phyloP scores from a whole-genome alignment of 2,797 vertebrate species.

The Uromys caudimaculatus region DNA sequence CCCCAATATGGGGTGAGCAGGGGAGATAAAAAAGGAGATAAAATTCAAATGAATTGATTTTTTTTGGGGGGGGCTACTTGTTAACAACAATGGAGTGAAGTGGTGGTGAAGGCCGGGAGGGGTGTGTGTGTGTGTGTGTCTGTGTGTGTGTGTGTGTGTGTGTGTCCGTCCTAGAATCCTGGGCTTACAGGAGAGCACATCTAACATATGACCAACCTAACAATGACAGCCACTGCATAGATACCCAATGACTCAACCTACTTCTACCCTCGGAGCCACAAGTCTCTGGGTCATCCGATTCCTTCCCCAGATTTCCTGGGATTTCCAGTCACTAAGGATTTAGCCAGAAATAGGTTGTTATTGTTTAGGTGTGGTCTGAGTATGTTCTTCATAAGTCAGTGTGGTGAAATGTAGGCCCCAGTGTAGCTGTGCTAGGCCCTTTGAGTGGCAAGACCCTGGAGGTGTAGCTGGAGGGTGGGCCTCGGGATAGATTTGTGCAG shows the following conservation, averaged over 20 bases:
- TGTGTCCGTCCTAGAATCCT: not conserved
- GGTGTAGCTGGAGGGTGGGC: not conserved
- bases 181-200: rapidly evolving
- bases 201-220: not conserved
- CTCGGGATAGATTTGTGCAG: not conserved
- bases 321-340: not conserved
- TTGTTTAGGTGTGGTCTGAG: not conserved
- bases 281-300: not conserved
- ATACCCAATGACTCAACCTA: not conserved
- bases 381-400: not conserved
- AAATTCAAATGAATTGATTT: slow-evolving; percentile 60
- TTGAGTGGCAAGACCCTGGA: not conserved
- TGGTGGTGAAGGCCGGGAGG: rapidly evolving
- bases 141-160: not conserved
- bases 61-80: slow-evolving; percentile 44
- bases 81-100: not conserved
- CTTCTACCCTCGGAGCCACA: not conserved
- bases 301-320: not conserved
- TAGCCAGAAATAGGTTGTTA: not conserved
- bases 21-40: slow-evolving; percentile 67
- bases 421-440: not conserved
- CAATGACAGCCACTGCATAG: too few relatives aligned
- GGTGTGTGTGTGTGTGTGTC: not conserved
- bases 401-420: not conserved
- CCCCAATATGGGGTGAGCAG: slow-evolving; percentile 14